Evolutionary conservation across 2,888 invertebrate species (phyloP).

Genomic region (Chirona hameri): DNA sequence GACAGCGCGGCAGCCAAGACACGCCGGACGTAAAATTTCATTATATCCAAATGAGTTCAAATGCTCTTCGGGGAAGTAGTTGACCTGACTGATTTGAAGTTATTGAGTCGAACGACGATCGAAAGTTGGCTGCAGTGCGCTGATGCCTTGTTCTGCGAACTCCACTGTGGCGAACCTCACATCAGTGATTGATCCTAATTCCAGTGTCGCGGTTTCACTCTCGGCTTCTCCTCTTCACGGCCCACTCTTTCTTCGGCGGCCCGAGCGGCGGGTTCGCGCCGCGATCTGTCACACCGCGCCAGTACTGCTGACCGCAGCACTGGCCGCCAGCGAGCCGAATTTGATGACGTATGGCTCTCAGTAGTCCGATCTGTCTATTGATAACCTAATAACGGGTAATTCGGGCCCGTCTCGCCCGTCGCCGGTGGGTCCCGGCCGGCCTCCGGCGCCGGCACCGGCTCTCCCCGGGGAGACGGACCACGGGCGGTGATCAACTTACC

Average conservation of each 20-base stretch:
- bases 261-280: not conserved
- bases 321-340: not conserved
- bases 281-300: not conserved
- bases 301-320: not conserved
- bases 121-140: no score
- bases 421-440: not conserved
- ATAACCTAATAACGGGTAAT: slow-evolving; percentile 3
- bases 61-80: no score
- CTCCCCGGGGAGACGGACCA: not conserved
- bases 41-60: no score
- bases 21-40: no score
- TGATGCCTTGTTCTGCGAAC: no score
- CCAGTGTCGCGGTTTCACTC: no score
- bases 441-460: not conserved
- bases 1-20: not conserved
- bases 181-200: no score
- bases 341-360: not conserved
- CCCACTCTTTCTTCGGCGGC: not conserved
- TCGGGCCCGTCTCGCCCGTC: not conserved
- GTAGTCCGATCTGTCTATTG: not conserved
- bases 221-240: no score
- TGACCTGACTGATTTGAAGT: no score
- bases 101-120: no score
- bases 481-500: not conserved
- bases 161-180: no score